Conservation (phyloP, 1,140 invertebrate species). For the Penaeus chinensis region DNA sequence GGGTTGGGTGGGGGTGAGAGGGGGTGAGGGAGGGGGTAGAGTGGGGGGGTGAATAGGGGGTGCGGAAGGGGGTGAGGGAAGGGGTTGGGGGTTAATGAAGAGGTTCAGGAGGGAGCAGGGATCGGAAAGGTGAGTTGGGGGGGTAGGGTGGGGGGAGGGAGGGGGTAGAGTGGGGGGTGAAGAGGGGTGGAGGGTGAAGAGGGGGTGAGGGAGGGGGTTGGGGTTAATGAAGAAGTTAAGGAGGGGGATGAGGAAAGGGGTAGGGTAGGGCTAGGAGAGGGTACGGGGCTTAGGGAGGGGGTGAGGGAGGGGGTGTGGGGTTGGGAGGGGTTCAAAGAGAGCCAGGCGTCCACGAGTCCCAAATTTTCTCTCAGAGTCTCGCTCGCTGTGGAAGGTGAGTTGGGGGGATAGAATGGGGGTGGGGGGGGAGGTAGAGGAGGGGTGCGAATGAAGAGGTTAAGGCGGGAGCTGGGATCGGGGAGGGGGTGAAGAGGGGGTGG, state of each 20-base stretch:
- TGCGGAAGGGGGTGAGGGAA: not conserved
- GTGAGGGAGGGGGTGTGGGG: not conserved
- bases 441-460: not conserved
- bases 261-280: not conserved
- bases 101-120: not conserved
- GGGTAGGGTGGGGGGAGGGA: not conserved
- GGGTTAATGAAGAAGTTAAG: not conserved
- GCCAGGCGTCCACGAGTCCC: too few species aligned
- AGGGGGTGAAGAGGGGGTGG: not conserved
- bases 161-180: too few species aligned
- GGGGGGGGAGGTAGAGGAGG: too few species aligned
- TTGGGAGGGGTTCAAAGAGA: too few species aligned
- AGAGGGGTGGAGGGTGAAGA: too few species aligned
- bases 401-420: not conserved
- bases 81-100: too few species aligned
- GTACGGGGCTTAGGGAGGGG: too few species aligned
- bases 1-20: not conserved
- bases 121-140: not conserved
- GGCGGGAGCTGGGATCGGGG: not conserved
- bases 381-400: not conserved
- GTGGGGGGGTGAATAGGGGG: not conserved
- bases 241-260: not conserved
- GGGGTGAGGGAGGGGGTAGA: not conserved
- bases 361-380: too few species aligned
- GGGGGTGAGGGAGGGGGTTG: not conserved